Evolutionary conservation across 2,888 invertebrate species (phyloP).

Genomic region (Epistrophe grossulariae): DNA sequence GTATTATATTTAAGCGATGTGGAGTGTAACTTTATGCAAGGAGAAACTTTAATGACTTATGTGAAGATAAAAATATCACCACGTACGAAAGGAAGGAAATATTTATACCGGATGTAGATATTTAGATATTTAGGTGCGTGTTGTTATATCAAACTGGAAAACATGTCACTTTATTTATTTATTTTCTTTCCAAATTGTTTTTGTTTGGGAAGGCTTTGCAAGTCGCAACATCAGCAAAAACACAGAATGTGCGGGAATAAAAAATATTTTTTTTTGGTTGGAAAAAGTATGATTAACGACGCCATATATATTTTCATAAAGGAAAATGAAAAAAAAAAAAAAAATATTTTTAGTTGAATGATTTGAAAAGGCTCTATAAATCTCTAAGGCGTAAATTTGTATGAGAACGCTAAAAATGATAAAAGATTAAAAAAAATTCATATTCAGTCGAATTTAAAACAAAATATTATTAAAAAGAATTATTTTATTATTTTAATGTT

Average conservation of each 20-base stretch:
- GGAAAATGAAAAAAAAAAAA: neutral
- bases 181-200: neutral
- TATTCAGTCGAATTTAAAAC: too few relatives aligned
- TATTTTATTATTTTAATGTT: too few relatives aligned
- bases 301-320: neutral
- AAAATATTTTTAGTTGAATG: neutral
- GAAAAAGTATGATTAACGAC: neutral
- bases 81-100: constrained; percentile 16
- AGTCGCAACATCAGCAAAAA: too few relatives aligned
- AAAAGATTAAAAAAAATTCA: too few relatives aligned
- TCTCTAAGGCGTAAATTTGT: neutral
- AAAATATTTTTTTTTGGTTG: neutral
- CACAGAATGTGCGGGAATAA: neutral
- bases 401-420: too few relatives aligned
- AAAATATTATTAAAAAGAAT: too few relatives aligned
- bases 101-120: constrained; percentile 15
- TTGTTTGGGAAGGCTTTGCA: neutral
- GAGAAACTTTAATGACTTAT: neutral
- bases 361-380: neutral
- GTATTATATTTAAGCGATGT: too few relatives aligned
- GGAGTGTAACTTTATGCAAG: too few relatives aligned
- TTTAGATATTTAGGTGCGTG: constrained; percentile 24
- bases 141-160: neutral
- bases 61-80: constrained; percentile 20
- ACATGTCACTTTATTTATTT: constrained; percentile 2